Evolutionary conservation across 2,797 vertebrate genomes (phyloP).

Genomic region (Tarsius wallacei): DNA sequence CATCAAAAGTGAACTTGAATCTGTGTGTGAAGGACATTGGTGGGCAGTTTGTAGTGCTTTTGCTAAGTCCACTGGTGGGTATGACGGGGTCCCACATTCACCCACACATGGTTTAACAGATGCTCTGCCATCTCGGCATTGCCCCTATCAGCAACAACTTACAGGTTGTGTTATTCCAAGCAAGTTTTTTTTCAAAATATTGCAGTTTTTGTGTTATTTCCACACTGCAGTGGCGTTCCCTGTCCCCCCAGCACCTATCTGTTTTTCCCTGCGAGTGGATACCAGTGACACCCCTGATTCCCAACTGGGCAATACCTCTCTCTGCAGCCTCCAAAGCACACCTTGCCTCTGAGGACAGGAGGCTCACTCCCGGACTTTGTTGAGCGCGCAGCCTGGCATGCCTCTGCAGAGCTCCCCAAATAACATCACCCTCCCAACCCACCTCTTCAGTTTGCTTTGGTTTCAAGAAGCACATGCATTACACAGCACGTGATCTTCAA

Average conservation of each 20-base stretch:
- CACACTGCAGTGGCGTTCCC: rapidly evolving
- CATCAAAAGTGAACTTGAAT: too few species aligned
- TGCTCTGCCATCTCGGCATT: rapidly evolving
- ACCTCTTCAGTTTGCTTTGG: background rate
- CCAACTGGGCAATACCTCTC: rapidly evolving
- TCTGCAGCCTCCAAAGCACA: rapidly evolving
- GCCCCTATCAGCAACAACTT: background rate
- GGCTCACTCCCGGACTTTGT: too few species aligned
- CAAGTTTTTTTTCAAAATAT: rapidly evolving
- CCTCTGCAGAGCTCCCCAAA: background rate
- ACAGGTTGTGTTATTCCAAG: rapidly evolving
- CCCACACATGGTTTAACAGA: rapidly evolving
- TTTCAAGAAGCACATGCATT: background rate
- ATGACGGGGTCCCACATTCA: rapidly evolving
- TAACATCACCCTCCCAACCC: rapidly evolving
- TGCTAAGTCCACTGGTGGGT: rapidly evolving
- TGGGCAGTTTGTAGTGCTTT: rapidly evolving
- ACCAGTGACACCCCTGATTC: rapidly evolving
- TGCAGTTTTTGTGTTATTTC: rapidly evolving
- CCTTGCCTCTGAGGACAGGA: background rate
- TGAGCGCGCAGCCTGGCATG: rapidly evolving
- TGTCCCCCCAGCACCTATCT: background rate
- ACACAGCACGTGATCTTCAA: background rate
- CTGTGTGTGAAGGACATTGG: rapidly evolving
- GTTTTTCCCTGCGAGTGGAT: rapidly evolving